A percentile compares a stretch with the other conserved stretches of the same genome.
Evolutionary conservation across 2,797 vertebrate genomes (phyloP).

Genomic region (Gallinago stenura): DNA sequence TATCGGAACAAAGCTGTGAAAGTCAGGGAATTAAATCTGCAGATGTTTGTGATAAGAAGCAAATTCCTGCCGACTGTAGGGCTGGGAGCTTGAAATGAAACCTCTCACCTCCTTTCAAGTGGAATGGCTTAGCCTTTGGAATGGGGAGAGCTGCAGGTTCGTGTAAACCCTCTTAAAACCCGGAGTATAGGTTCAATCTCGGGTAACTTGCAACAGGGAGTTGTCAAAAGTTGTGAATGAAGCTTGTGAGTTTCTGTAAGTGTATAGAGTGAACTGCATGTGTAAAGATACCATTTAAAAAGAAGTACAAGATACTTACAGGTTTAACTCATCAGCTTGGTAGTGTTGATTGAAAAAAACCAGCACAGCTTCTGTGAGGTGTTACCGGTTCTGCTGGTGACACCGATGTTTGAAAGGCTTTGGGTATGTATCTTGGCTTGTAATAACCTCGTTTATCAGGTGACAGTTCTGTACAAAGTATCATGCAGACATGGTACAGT

Average conservation of each 20-base stretch:
- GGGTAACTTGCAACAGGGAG: rapidly evolving
- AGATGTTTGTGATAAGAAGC: neutral
- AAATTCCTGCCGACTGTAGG: neutral
- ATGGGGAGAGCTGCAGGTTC: neutral
- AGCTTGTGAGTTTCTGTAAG: neutral
- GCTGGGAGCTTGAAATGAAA: neutral
- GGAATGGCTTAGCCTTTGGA: neutral
- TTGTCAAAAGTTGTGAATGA: neutral
- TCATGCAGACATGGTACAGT: rapidly evolving
- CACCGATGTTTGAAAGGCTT: neutral
- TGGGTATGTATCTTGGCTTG: neutral
- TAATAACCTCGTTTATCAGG: rapidly evolving
- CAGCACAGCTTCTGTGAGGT: neutral
- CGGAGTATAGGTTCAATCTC: rapidly evolving
- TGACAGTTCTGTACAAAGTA: neutral
- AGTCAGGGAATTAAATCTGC: neutral
- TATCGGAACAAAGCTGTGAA: neutral
- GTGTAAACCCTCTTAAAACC: neutral
- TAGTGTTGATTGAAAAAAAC: neutral
- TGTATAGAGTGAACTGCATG: rapidly evolving
- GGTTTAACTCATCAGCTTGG: rapidly evolving
- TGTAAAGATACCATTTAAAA: neutral
- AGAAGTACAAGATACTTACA: neutral
- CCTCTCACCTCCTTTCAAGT: neutral
- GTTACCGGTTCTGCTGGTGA: neutral